Percentiles rank a stretch among this genome's conserved stretches.
These are phyloP conservation scores for Dallia pectoralis DNA, from an alignment of 2,797 vertebrate genomes.

Conservation along the genomic window DNA sequence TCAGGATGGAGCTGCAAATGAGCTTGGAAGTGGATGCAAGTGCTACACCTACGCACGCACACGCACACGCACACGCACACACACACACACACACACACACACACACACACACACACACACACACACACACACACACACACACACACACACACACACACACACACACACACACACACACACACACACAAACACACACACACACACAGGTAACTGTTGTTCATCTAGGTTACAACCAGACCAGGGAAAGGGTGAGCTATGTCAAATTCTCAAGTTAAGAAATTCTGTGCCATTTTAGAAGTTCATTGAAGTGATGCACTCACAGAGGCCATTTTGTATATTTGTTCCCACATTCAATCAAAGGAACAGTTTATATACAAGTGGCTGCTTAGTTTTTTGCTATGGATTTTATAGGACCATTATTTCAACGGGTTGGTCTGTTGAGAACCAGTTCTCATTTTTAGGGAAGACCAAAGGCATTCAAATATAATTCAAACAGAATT, in stretches of 20 bases:
- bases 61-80: not conserved
- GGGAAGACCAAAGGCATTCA: no score
- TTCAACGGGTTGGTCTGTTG: no score
- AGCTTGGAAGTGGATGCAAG: no score
- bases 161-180: conserved; percentile 1
- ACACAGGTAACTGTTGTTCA: no score
- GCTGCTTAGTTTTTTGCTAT: not conserved
- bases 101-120: not conserved
- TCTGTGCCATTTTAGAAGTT: not conserved
- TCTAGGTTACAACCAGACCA: not conserved
- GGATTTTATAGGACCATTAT: no score
- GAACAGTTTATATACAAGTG: not conserved
- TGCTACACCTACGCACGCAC: not conserved
- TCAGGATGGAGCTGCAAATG: no score
- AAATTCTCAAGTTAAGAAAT: no score
- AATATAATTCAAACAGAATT: no score
- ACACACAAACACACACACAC: conserved; percentile 2
- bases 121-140: conserved; percentile 2
- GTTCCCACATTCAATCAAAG: not conserved
- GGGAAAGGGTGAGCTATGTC: not conserved
- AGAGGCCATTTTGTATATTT: conserved; percentile 6
- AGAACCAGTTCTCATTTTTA: no score
- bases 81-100: not conserved
- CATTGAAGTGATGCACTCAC: not conserved
- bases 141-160: not conserved